Conservation (phyloP, 2,888 invertebrate genomes). For the Lysandra coridon region DNA sequence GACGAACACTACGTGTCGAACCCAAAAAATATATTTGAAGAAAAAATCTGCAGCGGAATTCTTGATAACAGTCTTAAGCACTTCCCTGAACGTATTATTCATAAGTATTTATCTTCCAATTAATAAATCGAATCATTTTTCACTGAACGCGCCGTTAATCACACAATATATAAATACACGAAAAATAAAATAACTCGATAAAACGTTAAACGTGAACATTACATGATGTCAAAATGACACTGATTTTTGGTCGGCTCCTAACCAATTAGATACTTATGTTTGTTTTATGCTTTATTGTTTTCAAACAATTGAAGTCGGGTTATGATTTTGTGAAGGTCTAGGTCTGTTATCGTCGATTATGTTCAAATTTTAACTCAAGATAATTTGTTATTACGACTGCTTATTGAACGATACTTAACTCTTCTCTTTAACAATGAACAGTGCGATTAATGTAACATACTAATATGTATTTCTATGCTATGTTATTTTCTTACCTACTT, state of each 20-base stretch:
- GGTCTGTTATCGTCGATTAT: conserved; percentile 20
- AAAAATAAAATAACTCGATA: not conserved
- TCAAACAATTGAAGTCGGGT: conserved; percentile 20
- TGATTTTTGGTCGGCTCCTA: conserved; percentile 13
- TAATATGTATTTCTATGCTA: not conserved
- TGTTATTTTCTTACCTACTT: not conserved
- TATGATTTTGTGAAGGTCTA: conserved; percentile 30
- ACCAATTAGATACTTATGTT: conserved; percentile 28
- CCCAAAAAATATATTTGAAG: not conserved
- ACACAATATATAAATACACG: conserved; percentile 8
- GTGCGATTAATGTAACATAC: not conserved
- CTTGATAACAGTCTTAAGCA: not conserved
- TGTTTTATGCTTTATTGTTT: conserved; percentile 33
- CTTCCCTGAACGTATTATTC: conserved; percentile 11
- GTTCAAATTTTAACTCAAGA: conserved; percentile 11
- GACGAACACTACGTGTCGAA: conserved; percentile 11
- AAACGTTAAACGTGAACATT: conserved; percentile 18
- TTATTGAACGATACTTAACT: not conserved
- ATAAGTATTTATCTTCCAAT: not conserved
- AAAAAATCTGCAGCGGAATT: not conserved
- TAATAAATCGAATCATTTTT: conserved; percentile 6
- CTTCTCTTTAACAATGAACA: not conserved
- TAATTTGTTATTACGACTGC: not conserved
- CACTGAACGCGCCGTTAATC: conserved; percentile 5
- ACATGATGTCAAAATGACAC: conserved; percentile 21